These are phyloP conservation scores for Caenorhabditis uteleia DNA, from an alignment of 2,888 invertebrate genomes.

Conservation along the genomic window DNA sequence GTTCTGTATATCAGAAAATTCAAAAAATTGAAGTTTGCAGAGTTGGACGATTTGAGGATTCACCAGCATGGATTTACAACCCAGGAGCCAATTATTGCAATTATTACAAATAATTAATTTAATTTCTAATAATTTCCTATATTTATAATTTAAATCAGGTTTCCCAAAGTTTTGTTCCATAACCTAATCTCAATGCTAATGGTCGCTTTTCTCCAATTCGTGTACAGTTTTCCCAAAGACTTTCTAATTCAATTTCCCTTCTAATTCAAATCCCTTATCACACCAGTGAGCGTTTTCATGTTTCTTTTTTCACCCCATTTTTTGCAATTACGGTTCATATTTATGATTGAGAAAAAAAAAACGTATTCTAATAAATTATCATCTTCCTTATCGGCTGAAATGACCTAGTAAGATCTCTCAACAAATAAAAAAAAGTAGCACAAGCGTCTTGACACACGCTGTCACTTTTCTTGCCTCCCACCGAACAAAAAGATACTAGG, in stretches of 20 bases:
- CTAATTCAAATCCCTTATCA: neutral
- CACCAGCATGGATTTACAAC: constrained; percentile 62
- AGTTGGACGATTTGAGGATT: constrained; percentile 44
- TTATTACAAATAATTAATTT: constrained; percentile 46
- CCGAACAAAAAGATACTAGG: constrained; percentile 3
- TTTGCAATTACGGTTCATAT: constrained; percentile 9
- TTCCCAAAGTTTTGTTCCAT: neutral
- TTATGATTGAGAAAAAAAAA: neutral
- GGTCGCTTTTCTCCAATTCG: neutral
- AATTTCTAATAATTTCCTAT: neutral
- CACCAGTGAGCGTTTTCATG: constrained; percentile 1
- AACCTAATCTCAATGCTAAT: neutral
- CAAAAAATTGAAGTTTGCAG: constrained; percentile 1
- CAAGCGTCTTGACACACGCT: constrained; percentile 6
- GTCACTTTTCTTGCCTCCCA: no score
- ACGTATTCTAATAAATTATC: constrained; percentile 1
- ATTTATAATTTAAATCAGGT: neutral
- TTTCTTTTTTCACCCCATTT: constrained; percentile 1
- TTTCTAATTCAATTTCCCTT: neutral
- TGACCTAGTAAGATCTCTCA: neutral
- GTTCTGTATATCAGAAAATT: constrained; percentile 9
- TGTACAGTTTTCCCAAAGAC: constrained; percentile 3
- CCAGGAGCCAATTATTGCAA: constrained; percentile 56
- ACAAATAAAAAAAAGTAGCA: constrained; percentile 2
- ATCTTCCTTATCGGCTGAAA: neutral